Evolutionary conservation across 2,888 invertebrate genomes (phyloP).

Genomic region (Apantesis nais): DNA sequence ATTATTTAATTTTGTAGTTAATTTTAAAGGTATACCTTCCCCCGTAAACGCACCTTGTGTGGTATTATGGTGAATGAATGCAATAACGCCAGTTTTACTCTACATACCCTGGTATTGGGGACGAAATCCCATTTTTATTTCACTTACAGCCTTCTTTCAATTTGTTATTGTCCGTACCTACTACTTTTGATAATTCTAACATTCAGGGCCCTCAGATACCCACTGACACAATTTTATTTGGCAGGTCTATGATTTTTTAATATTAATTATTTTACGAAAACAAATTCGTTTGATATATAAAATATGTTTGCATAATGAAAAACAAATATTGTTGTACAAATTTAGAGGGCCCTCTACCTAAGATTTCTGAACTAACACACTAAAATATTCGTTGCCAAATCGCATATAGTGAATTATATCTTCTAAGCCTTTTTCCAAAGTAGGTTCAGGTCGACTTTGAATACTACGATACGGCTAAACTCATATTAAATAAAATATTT

Average conservation of each 20-base stretch:
- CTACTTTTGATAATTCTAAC: slow-evolving; percentile 46
- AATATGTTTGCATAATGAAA: not conserved
- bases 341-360: slow-evolving; percentile 7
- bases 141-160: slow-evolving; percentile 78
- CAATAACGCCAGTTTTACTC: slow-evolving; percentile 65
- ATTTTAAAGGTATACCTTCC: slow-evolving; percentile 10
- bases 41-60: slow-evolving; percentile 20
- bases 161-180: slow-evolving; percentile 80
- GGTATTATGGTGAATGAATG: slow-evolving; percentile 31
- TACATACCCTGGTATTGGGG: slow-evolving; percentile 82
- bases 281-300: not conserved
- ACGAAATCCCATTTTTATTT: slow-evolving; percentile 71
- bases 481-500: too few relatives aligned
- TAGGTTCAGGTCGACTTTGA: too few relatives aligned
- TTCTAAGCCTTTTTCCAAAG: too few relatives aligned
- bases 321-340: not conserved
- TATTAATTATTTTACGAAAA: too few relatives aligned
- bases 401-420: not conserved
- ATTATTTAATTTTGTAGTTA: not conserved
- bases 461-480: too few relatives aligned
- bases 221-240: not conserved
- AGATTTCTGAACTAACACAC: not conserved
- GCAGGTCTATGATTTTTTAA: too few relatives aligned
- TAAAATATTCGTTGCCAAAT: not conserved
- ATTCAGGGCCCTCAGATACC: slow-evolving; percentile 39